Base-by-base conservation (phyloP, 2,113 vertebrate species). In the Crypturellus undulatus region DNA sequence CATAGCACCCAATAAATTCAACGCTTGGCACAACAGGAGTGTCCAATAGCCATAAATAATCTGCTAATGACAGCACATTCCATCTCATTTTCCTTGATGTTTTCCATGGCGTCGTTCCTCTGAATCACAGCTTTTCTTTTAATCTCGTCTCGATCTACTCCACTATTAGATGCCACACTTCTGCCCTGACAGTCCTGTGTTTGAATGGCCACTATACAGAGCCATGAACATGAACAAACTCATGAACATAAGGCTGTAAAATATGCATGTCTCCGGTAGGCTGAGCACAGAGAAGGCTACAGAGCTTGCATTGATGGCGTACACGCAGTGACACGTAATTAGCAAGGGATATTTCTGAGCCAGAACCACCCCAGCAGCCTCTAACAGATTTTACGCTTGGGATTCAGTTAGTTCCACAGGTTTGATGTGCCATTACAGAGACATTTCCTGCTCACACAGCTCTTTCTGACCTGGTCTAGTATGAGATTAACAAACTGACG, bases 51-150 rank as follows among this genome's bases (percentile, higher is more conserved):
- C 76, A 90, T 92, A 95, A 91, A 94, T 93, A 62, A 81, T 93
- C 79, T 89, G 49, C 73, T 93, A 96, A 95, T 89, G 94, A 81
- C 59, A 89, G 80, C 63, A 68, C 86, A 93, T 93, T 93, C 88
- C 83, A 51, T 62, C 75, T 96, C 70, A 42, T 92, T 92, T 95
- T 96, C 90, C 93, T 92, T 95, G 90, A 88, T 72, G 70, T 89
- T 92, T 97, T 89, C 88, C 65, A 36, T 72, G 72, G 83, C 22
- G 21, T 91, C 90, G 84, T 92, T 95, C 77, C 65, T 91, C 86
- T 90, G 90, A 97, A 95, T 93, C 95, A 93, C 67, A 19, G 65
- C 69, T 92, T 90, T 92, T 89, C 83, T 90, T 97, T 93, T 95
- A 78, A 95, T 96, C 87, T 91, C 88, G 21, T 86, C 79, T 86